Evolutionary conservation across 2,888 invertebrate species (phyloP), one percentile per base, ranked within the genome.

Genomic region (Harpagoxenus sublaevis): DNA sequence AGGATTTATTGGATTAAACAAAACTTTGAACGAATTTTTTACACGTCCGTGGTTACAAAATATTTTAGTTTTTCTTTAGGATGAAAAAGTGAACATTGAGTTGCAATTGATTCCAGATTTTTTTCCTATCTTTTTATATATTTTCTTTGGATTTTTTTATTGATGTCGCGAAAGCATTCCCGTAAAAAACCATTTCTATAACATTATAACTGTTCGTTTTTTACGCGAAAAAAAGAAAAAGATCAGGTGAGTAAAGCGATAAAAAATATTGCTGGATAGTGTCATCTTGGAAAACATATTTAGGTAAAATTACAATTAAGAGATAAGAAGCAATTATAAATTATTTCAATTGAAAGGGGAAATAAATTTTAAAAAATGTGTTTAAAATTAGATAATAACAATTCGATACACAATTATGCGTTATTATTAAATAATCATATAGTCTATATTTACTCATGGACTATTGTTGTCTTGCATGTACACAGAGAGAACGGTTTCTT

Each of bases 1-100:
- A 86, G 75, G 63, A 74, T 55, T 68, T 12, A 53, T 86, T 91
- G 83, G 84, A 84, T 83, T 74, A 66, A 65, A 75, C 57, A 42
- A 65, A 53, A 3, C 2, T 42, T 9, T 18, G 5, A 45, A 42
- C n/a, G 35, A 75, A 75, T 23, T 63, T 60, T 57, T 45, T 48
- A 1, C 2, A 60, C 0, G 15, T 23, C 10, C 15, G 3, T 2
- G 15, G n/a, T 45, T 28, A 18, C 23, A 77, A 75, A 65, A 28
- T 18, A 3, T 62, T 48, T 23, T 31, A 45, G 15, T 10, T 63
- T 63, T 75, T 4, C 3, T n/a, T 15, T 48, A 51, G 6, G 6
- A 3, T 10, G 12, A 55, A 51, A 65, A 51, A 77, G 6, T 15
- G 12, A 45, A 1, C 39, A 53, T 12, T 66, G n/a, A 48, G 1